Conservation (phyloP, 2,888 invertebrate genomes). For the Gastracanthus pulcherrimus region DNA sequence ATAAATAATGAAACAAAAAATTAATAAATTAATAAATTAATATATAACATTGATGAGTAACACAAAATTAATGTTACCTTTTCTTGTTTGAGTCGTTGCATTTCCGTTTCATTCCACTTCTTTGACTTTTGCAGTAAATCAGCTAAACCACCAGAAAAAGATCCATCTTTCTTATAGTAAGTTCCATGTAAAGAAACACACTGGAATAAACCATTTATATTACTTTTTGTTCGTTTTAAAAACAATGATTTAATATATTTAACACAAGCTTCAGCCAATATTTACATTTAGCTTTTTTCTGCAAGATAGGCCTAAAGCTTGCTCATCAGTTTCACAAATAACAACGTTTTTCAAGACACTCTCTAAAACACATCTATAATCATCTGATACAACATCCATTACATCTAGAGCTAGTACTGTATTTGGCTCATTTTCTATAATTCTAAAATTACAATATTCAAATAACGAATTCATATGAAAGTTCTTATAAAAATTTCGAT, state of each 20-base stretch:
- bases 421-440: slow-evolving; percentile 4
- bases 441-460: slow-evolving; percentile 22
- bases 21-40: no score
- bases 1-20: no score
- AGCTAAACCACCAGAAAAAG: slow-evolving; percentile 58
- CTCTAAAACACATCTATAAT: slow-evolving; percentile 4
- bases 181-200: slow-evolving; percentile 59
- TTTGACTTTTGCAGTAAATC: slow-evolving; percentile 45
- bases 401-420: slow-evolving; percentile 9
- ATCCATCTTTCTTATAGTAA: slow-evolving; percentile 52
- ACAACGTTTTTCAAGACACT: slow-evolving; percentile 22
- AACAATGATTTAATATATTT: background rate
- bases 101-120: slow-evolving; percentile 45
- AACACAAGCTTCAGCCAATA: background rate
- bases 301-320: slow-evolving; percentile 1
- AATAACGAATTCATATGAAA: no score
- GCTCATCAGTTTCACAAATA: slow-evolving; percentile 51
- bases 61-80: slow-evolving; percentile 81
- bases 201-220: slow-evolving; percentile 28
- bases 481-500: no score
- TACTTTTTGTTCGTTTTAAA: background rate
- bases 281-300: slow-evolving; percentile 39
- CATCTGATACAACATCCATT: background rate
- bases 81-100: slow-evolving; percentile 72
- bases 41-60: background rate